These are phyloP conservation scores for Sinocyclocheilus anophthalmus DNA, from an alignment of 2,113 vertebrate species.

Conservation along the genomic window DNA sequence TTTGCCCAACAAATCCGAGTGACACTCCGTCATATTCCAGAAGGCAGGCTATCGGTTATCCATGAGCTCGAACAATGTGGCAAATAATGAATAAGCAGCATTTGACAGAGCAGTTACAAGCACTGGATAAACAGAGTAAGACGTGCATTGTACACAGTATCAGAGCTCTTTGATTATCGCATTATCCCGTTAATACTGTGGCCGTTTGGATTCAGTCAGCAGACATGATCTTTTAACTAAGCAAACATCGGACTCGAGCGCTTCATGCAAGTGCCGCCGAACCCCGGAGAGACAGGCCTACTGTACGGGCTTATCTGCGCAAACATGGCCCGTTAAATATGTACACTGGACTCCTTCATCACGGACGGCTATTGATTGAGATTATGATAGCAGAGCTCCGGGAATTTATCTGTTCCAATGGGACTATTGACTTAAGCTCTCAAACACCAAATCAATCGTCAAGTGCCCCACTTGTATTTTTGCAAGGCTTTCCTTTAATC, in stretches of 20 bases:
- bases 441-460: constrained; percentile 66
- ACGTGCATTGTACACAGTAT: constrained; percentile 63
- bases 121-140: constrained; percentile 61
- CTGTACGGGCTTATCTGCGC: constrained; percentile 24
- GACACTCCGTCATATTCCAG: background rate
- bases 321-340: constrained; percentile 38
- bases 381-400: constrained; percentile 41
- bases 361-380: constrained; percentile 26
- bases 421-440: constrained; percentile 57
- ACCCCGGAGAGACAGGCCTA: background rate
- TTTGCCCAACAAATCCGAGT: constrained; percentile 46
- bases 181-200: constrained; percentile 61
- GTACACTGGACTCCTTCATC: constrained; percentile 38
- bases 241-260: constrained; percentile 62
- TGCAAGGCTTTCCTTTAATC: constrained; percentile 50
- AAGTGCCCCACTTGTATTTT: constrained; percentile 68
- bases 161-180: constrained; percentile 70
- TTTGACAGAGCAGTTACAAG: constrained; percentile 63
- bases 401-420: constrained; percentile 55
- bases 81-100: constrained; percentile 61
- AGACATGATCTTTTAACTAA: constrained; percentile 66
- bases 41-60: constrained; percentile 48
- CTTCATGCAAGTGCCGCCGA: constrained; percentile 40
- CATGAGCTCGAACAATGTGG: constrained; percentile 56
- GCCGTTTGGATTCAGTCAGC: constrained; percentile 61